A percentile compares a stretch with the other conserved stretches of the same genome.
These are phyloP conservation scores for Latrodectus elegans DNA, from an alignment of 2,888 invertebrate genomes.

Conservation along the genomic window DNA sequence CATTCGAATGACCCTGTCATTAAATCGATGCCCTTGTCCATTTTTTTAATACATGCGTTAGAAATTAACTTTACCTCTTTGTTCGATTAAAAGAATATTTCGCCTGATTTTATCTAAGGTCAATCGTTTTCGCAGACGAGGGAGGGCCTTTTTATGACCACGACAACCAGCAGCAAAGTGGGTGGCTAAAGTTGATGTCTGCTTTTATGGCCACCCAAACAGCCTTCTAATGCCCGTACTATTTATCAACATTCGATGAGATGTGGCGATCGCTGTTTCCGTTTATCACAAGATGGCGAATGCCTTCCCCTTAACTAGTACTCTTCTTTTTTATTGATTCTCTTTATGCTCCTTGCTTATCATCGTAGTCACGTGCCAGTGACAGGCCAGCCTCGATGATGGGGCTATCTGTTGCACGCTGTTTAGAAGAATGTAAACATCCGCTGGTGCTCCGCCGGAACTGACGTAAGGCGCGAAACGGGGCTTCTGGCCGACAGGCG, in stretches of 20 bases:
- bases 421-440: slow-evolving; percentile 59
- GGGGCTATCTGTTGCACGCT: slow-evolving; percentile 40
- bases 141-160: too few relatives aligned
- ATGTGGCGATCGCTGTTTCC: slow-evolving; percentile 9
- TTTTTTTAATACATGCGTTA: too few relatives aligned
- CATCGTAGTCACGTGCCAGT: slow-evolving; percentile 43
- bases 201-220: neutral
- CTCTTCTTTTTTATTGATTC: slow-evolving; percentile 4
- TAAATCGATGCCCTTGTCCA: too few relatives aligned
- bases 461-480: slow-evolving; percentile 48
- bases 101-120: too few relatives aligned
- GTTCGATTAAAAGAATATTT: too few relatives aligned
- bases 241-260: slow-evolving; percentile 49
- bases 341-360: slow-evolving; percentile 9
- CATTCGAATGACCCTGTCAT: too few relatives aligned
- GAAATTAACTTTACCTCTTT: too few relatives aligned
- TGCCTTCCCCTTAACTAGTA: slow-evolving; percentile 30
- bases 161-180: neutral
- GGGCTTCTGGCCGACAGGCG: slow-evolving; percentile 39
- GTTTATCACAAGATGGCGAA: slow-evolving; percentile 28
- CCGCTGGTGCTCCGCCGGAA: slow-evolving; percentile 46
- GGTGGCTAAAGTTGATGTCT: neutral
- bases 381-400: slow-evolving; percentile 36
- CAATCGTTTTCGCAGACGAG: too few relatives aligned
- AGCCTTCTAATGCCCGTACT: neutral